Evolutionary conservation across 2,888 invertebrate genomes (phyloP), one percentile per base, ranked within the genome.

Genomic region (Apodemia hepburni): DNA sequence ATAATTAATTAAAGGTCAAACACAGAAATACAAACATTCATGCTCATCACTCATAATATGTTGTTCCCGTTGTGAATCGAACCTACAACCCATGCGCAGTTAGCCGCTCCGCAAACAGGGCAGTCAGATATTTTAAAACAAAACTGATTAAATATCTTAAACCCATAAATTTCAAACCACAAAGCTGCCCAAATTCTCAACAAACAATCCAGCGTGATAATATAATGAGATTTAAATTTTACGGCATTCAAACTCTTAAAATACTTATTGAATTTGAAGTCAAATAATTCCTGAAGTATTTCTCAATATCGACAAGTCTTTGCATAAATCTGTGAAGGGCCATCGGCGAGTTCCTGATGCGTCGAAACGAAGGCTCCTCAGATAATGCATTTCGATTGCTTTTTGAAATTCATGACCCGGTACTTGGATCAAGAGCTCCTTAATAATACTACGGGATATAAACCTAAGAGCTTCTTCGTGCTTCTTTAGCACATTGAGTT

Each of bases 361-460:
- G 70, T 72, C 70, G 64, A 69, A 71, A 70, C 64, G 66, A 63
- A 66, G 69, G 66, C 68, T 68, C 68, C 66, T 67, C 67, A 69
- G 68, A 69, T 72, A 74, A 74, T 73, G 73, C 74, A 74, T 71
- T 70, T 71, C 73, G 72, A 75, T 71, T 65, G 72, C 72, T 70
- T 75, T 73, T 75, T 73, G 74, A 74, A 74, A 73, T 75, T 75
- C 75, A 75, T 74, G 75, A 75, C 66, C 64, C 63, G 64, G 69
- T 64, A 68, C 71, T 69, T 63, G 58, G 67, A 61, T 66, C 60
- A 61, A 71, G 71, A 67, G 67, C 71, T 64, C 69, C 73, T 70
- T 70, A 67, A 70, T 73, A 71, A 70, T 68, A 38, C 38, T 38
- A 64, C 47, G 62, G 64, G 66, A 65, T 66, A 66, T 38, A 38